These are phyloP conservation scores for Verasper variegatus DNA, from an alignment of 2,113 vertebrate genomes.

Conservation along the genomic window DNA sequence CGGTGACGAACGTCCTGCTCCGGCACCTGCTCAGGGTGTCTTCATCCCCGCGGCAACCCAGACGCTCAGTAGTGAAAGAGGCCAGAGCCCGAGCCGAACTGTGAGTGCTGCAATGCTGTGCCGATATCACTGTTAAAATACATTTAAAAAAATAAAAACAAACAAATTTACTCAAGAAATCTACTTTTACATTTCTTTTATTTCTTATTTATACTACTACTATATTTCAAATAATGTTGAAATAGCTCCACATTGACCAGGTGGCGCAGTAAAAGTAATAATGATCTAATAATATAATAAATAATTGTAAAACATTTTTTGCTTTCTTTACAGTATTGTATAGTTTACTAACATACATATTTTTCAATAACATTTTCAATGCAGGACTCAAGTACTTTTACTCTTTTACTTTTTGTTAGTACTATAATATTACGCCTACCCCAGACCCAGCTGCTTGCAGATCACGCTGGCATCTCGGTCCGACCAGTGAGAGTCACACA, in stretches of 20 bases:
- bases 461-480: slow-evolving; percentile 90
- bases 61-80: slow-evolving; percentile 86
- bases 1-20: slow-evolving; percentile 83
- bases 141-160: too few relatives aligned
- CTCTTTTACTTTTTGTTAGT: too few relatives aligned
- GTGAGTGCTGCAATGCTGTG: slow-evolving; percentile 80
- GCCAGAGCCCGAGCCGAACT: slow-evolving; percentile 78
- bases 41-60: slow-evolving; percentile 90
- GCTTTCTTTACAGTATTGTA: too few relatives aligned
- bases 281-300: too few relatives aligned
- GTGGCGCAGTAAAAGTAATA: too few relatives aligned
- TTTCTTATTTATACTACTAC: not conserved
- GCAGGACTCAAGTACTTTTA: not conserved
- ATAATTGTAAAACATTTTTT: too few relatives aligned
- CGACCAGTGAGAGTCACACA: slow-evolving; percentile 89
- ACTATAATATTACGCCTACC: slow-evolving; percentile 71
- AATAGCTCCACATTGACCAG: too few relatives aligned
- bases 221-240: too few relatives aligned
- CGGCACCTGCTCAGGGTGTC: slow-evolving; percentile 84
- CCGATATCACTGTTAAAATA: slow-evolving; percentile 85
- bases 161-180: not conserved
- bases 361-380: too few relatives aligned
- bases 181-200: not conserved
- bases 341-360: too few relatives aligned
- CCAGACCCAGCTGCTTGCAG: slow-evolving; percentile 89